These are phyloP conservation scores for Xanthorhoe spadicearia DNA, from an alignment of 2,888 invertebrate species.

Conservation along the genomic window DNA sequence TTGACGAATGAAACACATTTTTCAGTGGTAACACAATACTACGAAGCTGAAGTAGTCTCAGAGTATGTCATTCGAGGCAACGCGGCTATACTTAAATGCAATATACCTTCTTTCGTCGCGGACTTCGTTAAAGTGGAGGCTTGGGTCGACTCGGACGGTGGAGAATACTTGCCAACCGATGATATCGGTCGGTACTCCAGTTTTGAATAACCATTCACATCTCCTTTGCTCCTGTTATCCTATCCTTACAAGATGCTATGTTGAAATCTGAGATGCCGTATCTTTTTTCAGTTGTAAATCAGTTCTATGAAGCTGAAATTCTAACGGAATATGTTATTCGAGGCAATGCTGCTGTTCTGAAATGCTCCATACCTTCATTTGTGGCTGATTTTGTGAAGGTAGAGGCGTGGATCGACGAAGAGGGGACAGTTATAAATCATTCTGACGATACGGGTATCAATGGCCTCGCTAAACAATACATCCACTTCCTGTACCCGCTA, in stretches of 20 bases:
- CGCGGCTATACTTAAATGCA: slow-evolving; percentile 94
- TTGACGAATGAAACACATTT: slow-evolving; percentile 29
- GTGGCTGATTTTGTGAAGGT: slow-evolving; percentile 96
- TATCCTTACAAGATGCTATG: slow-evolving; percentile 26
- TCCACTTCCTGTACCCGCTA: slow-evolving; percentile 59
- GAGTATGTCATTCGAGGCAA: slow-evolving; percentile 96
- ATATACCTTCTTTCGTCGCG: slow-evolving; percentile 94
- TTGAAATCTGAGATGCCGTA: slow-evolving; percentile 33
- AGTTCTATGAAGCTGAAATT: slow-evolving; percentile 95
- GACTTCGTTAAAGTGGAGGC: slow-evolving; percentile 96
- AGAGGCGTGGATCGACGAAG: slow-evolving; percentile 90
- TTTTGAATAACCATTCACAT: slow-evolving; percentile 39
- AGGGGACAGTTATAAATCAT: slow-evolving; percentile 88
- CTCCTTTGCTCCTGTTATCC: slow-evolving; percentile 38
- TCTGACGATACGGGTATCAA: slow-evolving; percentile 89
- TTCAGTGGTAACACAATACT: slow-evolving; percentile 95
- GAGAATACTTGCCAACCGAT: slow-evolving; percentile 88
- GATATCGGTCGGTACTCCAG: slow-evolving; percentile 91
- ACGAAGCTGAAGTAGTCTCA: slow-evolving; percentile 94
- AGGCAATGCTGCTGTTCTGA: slow-evolving; percentile 94
- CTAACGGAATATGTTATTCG: slow-evolving; percentile 95
- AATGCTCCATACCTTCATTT: slow-evolving; percentile 96
- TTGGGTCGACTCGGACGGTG: slow-evolving; percentile 89
- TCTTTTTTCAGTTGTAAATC: slow-evolving; percentile 87
- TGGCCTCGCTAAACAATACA: slow-evolving; percentile 59